A percentile compares a stretch with the other conserved stretches of the same genome.
These are phyloP conservation scores for Coelopa frigida DNA, from an alignment of 1,140 invertebrate genomes.

Conservation along the genomic window DNA sequence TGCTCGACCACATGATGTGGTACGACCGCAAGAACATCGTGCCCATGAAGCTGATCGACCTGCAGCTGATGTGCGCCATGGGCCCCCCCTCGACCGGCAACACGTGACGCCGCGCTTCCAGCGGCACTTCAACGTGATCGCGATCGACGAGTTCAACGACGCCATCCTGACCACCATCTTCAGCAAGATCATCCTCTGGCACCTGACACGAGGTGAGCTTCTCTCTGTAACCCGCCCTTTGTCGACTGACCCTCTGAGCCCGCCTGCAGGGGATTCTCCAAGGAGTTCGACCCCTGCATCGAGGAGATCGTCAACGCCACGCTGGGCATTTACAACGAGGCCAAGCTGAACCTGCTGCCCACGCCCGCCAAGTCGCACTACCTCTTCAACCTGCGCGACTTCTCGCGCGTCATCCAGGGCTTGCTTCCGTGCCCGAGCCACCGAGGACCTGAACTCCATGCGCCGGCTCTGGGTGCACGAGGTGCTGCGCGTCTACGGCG, in stretches of 20 bases:
- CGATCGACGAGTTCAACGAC: slow-evolving; percentile 87
- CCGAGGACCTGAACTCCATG: slow-evolving; percentile 78
- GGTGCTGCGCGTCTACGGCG: slow-evolving; percentile 86
- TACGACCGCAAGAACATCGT: slow-evolving; percentile 84
- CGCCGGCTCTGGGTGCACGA: slow-evolving; percentile 94
- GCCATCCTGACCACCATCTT: slow-evolving; percentile 80
- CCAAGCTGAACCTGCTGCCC: slow-evolving; percentile 74
- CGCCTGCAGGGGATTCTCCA: slow-evolving; percentile 80
- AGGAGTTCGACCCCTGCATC: slow-evolving; percentile 90
- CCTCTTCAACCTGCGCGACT: slow-evolving; percentile 90
- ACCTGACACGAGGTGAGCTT: slow-evolving; percentile 78
- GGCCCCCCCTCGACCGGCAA: slow-evolving; percentile 74
- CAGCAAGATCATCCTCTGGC: slow-evolving; percentile 87
- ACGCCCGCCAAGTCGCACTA: slow-evolving; percentile 90
- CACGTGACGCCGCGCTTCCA: slow-evolving; percentile 80
- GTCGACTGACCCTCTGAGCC: too few relatives aligned
- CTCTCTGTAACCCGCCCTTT: too few relatives aligned
- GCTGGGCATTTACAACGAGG: slow-evolving; percentile 78
- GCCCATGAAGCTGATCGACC: slow-evolving; percentile 79
- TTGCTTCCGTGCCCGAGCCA: slow-evolving; percentile 88
- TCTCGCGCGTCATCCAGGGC: slow-evolving; percentile 87
- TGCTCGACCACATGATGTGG: slow-evolving; percentile 86
- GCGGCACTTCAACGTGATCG: slow-evolving; percentile 81
- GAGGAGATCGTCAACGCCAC: slow-evolving; percentile 83
- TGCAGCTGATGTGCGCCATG: slow-evolving; percentile 87